Evolutionary conservation across 92 coral and sea anemone species (phyloP).

Genomic region (Meandrina meandrites): DNA sequence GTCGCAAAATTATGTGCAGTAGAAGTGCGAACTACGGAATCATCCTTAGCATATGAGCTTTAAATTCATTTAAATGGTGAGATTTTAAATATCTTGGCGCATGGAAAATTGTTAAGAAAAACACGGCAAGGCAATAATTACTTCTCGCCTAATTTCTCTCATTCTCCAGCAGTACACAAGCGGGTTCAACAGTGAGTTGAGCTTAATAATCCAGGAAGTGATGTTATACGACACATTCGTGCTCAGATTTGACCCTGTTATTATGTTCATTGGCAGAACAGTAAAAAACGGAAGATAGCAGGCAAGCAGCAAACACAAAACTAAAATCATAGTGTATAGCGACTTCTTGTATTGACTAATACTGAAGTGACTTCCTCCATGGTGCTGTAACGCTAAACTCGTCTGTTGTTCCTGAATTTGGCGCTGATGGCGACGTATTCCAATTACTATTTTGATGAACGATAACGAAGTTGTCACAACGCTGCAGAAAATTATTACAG

Average conservation of each 20-base stretch:
- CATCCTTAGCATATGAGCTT: too few species aligned
- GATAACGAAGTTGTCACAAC: neutral
- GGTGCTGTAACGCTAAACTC: neutral
- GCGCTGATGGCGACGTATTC: slow-evolving; percentile 8
- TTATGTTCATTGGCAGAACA: neutral
- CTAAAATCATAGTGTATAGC: neutral
- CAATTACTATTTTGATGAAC: neutral
- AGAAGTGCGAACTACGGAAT: too few species aligned
- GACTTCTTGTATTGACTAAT: slow-evolving; percentile 3
- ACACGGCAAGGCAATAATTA: neutral
- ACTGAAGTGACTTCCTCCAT: neutral
- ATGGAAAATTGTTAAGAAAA: too few species aligned
- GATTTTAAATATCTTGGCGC: too few species aligned
- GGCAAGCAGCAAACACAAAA: neutral
- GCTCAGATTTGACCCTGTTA: neutral
- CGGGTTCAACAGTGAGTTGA: slow-evolving; percentile 56
- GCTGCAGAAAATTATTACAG: neutral
- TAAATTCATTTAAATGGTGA: too few species aligned
- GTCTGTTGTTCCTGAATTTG: slow-evolving; percentile 6
- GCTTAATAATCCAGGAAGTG: slow-evolving; percentile 18
- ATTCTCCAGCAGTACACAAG: slow-evolving; percentile 56
- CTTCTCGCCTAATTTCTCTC: slow-evolving; percentile 40
- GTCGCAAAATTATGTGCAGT: too few species aligned
- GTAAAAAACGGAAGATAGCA: slow-evolving; percentile 16
- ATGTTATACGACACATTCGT: slow-evolving; percentile 8